Evolutionary conservation across 2,797 vertebrate species (phyloP), one percentile per base, ranked within the genome.

Genomic region (Nannoperca australis): DNA sequence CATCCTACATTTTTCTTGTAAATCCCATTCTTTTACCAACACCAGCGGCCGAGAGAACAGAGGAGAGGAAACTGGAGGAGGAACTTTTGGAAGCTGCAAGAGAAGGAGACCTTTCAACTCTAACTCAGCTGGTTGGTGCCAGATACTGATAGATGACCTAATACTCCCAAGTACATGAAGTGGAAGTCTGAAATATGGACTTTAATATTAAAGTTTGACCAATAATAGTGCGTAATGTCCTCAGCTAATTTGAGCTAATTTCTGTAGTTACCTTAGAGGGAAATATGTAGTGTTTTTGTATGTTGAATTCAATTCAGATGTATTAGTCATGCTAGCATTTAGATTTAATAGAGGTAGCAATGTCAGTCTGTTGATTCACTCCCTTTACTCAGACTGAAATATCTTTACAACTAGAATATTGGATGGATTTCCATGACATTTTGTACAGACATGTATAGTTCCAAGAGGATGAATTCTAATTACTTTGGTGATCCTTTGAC

Each of bases 21-120:
- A 69, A 58, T 58, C 27, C 7, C 7, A 27, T 42, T 8, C 3
- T 71, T 64, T 67, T 4, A 12, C 56, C 59, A 40, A 56, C 38
- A 9, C 76, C 84, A 99, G 98, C 97, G 76, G 97, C 97, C 51
- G 97, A 98, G 93, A 95, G 97, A 54, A 99, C 98, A 3, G 97
- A 99, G 80, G 97, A 98, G 93, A 97, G 97, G 82, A 98, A 99
- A 79, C 91, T 96, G 60, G 98, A 99, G 90, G 97, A 98, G 81
- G 80, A 96, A 62, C 95, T 99, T 77, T 81, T 99, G 83, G 95
- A 95, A 78, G 96, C 97, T 63, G 96, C 97, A 30, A 94, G 97
- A 85, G 98, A 99, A 83, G 98, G 98, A 62, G 94, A 96, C 81
- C 84, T 95, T 3, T 88, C 92, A 62, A 95, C 94, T 34, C 88